Base-by-base conservation (phyloP, 92 coral and sea anemone species). In the Parazoanthus darwini region DNA sequence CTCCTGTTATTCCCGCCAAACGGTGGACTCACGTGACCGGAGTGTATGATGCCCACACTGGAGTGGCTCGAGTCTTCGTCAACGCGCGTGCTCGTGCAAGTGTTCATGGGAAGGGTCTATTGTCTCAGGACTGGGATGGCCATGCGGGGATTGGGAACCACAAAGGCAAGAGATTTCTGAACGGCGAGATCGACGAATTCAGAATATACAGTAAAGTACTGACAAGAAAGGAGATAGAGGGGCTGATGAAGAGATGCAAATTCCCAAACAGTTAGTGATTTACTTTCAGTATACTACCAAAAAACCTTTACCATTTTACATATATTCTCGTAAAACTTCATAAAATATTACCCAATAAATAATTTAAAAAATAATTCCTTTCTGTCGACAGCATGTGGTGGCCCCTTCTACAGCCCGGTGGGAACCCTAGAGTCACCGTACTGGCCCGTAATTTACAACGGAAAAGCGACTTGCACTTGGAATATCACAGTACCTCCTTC, bases 71-170 rank as follows among this genome's bases (percentile, higher is more conserved):
- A 72, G 91, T 95, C 42, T 95, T 79, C 81, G 92, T 93, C 48
- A 92, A 95, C 82, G 96, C 94, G 73, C 93, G 91, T 86, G 89
- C 92, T 79, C 94, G 89, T 59, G 96, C 90, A 70, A 92, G 92
- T 93, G 88, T 92, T 66, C 94, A 91, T 26, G 98, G 98, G 85
- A 95, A 91, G 75, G 98, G 98, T 87, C 89, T 93, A 50, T 86
- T 95, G 85, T 95, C 98, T 10, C 96, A 93, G 78, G 96, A 95
- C 89, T 95, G 98, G 98, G 94, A 91, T 42, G 93, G 91, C 67
- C 98, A 95, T 74, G 98, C 93, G 56, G 95, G 96, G 78, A 93
- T 95, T 26, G 98, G 98, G 6, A 88, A 81, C n/a, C 96, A 92
- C 89, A 93, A 95, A 73, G 92, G 87, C 71, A 71, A 82, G 43